A percentile compares a stretch with the other conserved stretches of the same genome.
These are phyloP conservation scores for Gryon sp. DNA, from an alignment of 1,140 invertebrate species.

Conservation along the genomic window DNA sequence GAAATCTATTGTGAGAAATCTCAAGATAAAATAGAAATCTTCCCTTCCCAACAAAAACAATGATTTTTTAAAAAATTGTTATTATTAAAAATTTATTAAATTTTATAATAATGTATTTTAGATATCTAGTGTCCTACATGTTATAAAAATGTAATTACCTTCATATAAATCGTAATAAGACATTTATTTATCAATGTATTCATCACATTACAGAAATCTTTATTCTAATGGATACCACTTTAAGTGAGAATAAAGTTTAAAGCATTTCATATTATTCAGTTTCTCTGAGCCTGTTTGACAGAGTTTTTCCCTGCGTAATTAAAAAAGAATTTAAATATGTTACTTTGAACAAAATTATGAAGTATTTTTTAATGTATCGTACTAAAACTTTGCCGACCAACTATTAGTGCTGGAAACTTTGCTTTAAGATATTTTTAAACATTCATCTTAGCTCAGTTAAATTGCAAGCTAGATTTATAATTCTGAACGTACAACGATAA, in stretches of 20 bases:
- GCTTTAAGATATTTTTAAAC: constrained; percentile 30
- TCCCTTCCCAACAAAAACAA: too few relatives aligned
- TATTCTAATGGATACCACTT: constrained; percentile 15
- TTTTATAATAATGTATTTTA: too few relatives aligned
- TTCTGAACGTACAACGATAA: too few relatives aligned
- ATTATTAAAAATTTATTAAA: too few relatives aligned
- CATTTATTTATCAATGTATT: not conserved
- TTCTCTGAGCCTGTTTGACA: constrained; percentile 4
- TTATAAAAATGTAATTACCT: too few relatives aligned
- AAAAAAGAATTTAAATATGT: constrained; percentile 36
- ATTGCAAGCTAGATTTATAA: too few relatives aligned
- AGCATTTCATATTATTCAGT: constrained; percentile 21
- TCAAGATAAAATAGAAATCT: too few relatives aligned
- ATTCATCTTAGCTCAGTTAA: too few relatives aligned
- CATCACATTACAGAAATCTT: constrained; percentile 2
- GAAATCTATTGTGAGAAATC: too few relatives aligned
- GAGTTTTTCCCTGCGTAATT: constrained; percentile 18
- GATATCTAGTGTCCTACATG: too few relatives aligned
- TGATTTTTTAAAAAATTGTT: too few relatives aligned
- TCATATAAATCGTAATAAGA: constrained; percentile 5
- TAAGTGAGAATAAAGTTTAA: constrained; percentile 10
- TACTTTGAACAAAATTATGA: constrained; percentile 7
- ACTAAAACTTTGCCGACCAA: constrained; percentile 1
- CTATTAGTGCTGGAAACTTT: constrained; percentile 25
- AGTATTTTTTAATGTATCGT: constrained; percentile 35